Evolutionary conservation across 2,113 vertebrate genomes (phyloP).

Genomic region (Nanorana parkeri): DNA sequence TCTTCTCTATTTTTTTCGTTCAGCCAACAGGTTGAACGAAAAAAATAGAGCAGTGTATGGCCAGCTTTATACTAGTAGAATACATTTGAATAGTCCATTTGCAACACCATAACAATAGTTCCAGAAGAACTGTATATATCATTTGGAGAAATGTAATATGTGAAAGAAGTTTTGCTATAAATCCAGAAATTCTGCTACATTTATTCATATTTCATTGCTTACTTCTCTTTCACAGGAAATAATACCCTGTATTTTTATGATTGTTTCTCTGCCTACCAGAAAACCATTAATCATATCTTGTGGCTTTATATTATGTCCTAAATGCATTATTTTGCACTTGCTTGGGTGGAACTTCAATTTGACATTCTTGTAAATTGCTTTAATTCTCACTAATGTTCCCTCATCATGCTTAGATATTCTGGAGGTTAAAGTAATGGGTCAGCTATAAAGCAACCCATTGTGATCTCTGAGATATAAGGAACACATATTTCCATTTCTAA

Average conservation of each 20-base stretch:
- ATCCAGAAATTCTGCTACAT: not conserved
- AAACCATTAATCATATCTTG: conserved; percentile 29
- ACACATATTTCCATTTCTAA: not conserved
- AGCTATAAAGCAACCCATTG: not conserved
- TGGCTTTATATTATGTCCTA: conserved; percentile 17
- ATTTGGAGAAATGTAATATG: not conserved
- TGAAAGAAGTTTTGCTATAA: not conserved
- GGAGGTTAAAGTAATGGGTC: not conserved
- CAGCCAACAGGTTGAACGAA: too few relatives aligned
- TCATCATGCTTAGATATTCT: not conserved
- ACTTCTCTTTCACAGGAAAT: not conserved
- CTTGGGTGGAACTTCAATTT: conserved; percentile 8
- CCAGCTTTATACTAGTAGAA: too few relatives aligned
- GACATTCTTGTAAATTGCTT: not conserved
- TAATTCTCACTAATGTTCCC: not conserved
- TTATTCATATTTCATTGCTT: conserved; percentile 5
- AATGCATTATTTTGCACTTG: conserved; percentile 38
- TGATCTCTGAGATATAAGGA: not conserved
- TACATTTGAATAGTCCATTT: too few relatives aligned
- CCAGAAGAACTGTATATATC: not conserved
- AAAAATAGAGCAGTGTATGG: too few relatives aligned
- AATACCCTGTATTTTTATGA: not conserved
- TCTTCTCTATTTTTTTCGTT: too few relatives aligned
- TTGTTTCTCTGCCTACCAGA: not conserved
- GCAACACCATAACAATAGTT: too few relatives aligned